These are phyloP conservation scores for Brachionus angularis DNA, from an alignment of 1,140 invertebrate genomes.

Conservation along the genomic window DNA sequence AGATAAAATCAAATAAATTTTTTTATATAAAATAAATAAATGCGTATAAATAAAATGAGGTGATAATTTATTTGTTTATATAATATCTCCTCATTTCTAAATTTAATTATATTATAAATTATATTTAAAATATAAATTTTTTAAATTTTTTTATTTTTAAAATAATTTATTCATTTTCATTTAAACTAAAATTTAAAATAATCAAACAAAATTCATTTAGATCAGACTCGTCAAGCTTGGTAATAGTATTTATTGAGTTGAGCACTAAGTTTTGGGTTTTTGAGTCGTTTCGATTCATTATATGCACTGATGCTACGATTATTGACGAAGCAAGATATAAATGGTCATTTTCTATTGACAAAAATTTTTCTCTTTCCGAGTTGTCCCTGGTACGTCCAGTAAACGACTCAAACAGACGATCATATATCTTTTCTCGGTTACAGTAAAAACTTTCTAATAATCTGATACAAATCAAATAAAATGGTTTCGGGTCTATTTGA, in stretches of 20 bases:
- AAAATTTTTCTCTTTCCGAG: neutral
- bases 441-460: constrained; percentile 36
- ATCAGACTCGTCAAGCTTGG: neutral
- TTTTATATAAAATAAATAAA: no score
- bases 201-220: neutral
- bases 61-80: no score
- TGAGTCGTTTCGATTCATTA: neutral
- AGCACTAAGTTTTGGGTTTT: neutral
- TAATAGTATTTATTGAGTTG: neutral
- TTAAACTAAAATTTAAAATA: neutral
- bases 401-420: constrained; percentile 6
- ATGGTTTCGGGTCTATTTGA: neutral
- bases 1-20: no score
- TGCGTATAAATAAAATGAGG: no score
- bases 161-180: no score
- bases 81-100: no score
- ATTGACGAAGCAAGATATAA: neutral
- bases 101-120: no score
- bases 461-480: neutral
- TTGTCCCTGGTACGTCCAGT: neutral
- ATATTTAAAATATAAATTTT: no score
- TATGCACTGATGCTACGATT: neutral
- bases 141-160: no score
- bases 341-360: neutral
- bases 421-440: neutral